Evolutionary conservation across 2,113 vertebrate species (phyloP).

Genomic region (Oreotragus oreotragus): DNA sequence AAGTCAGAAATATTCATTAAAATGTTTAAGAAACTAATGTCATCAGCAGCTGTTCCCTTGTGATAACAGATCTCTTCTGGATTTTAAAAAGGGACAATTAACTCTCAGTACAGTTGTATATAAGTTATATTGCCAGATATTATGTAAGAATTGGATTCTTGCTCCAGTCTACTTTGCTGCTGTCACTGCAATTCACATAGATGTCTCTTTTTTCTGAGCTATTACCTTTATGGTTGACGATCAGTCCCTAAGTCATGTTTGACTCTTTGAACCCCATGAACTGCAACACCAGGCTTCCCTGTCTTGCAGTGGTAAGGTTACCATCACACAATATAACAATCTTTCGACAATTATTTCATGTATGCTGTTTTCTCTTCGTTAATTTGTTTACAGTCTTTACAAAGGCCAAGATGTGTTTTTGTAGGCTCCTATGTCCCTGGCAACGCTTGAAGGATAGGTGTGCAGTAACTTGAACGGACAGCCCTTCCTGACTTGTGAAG

Average conservation of each 20-base stretch:
- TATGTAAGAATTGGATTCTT: not conserved
- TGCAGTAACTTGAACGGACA: not conserved
- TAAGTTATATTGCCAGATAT: not conserved
- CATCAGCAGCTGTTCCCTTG: not conserved
- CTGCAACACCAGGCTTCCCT: not conserved
- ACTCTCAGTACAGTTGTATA: not conserved
- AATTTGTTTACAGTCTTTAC: not conserved
- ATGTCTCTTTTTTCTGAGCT: not conserved
- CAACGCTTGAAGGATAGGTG: not conserved
- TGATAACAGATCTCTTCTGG: not conserved
- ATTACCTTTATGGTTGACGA: not conserved
- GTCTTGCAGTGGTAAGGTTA: not conserved
- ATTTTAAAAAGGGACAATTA: not conserved
- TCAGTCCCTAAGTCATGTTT: not conserved
- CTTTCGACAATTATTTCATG: not conserved
- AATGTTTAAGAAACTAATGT: not conserved
- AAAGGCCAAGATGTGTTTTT: not conserved
- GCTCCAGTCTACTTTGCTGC: not conserved
- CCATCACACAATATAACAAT: not conserved
- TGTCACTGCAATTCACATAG: not conserved
- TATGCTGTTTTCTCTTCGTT: not conserved
- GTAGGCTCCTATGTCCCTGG: not conserved
- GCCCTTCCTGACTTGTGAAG: not conserved
- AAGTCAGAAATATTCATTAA: not conserved
- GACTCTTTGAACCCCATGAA: not conserved